These are phyloP conservation scores for Chaetodon trifascialis DNA, from an alignment of 2,113 vertebrate species.

Conservation along the genomic window DNA sequence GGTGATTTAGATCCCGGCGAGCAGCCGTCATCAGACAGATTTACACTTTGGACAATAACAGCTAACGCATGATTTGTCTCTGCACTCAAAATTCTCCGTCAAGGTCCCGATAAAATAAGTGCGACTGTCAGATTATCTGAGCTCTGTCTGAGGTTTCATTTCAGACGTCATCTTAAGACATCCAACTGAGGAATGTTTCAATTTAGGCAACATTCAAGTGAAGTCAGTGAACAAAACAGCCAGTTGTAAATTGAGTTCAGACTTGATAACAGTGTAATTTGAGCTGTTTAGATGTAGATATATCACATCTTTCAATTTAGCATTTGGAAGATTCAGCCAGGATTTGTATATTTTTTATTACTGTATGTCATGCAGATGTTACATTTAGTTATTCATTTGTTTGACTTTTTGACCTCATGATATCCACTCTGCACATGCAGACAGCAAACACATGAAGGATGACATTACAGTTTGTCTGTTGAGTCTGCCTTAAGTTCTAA, in stretches of 20 bases:
- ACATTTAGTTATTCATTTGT: no score
- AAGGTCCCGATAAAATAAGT: conserved; percentile 2
- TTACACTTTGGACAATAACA: conserved; percentile 34
- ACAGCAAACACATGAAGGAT: no score
- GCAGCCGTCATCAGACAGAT: conserved; percentile 40
- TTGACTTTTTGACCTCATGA: no score
- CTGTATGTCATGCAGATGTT: neutral
- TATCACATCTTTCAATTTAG: neutral
- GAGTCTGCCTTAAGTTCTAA: no score
- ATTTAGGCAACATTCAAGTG: neutral
- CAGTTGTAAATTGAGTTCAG: neutral
- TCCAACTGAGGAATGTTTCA: neutral
- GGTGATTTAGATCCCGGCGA: conserved; percentile 31
- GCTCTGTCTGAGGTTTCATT: neutral
- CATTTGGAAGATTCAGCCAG: neutral
- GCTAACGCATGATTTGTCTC: conserved; percentile 9
- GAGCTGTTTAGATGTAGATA: neutral
- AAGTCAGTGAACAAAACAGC: neutral
- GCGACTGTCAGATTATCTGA: neutral
- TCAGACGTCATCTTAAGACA: neutral
- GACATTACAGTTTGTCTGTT: no score
- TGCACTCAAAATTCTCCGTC: neutral
- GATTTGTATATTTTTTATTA: no score
- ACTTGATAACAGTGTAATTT: neutral
- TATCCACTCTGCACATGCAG: no score